Evolutionary conservation across 2,888 invertebrate species (phyloP).

Genomic region (Hoplodrina ambigua): DNA sequence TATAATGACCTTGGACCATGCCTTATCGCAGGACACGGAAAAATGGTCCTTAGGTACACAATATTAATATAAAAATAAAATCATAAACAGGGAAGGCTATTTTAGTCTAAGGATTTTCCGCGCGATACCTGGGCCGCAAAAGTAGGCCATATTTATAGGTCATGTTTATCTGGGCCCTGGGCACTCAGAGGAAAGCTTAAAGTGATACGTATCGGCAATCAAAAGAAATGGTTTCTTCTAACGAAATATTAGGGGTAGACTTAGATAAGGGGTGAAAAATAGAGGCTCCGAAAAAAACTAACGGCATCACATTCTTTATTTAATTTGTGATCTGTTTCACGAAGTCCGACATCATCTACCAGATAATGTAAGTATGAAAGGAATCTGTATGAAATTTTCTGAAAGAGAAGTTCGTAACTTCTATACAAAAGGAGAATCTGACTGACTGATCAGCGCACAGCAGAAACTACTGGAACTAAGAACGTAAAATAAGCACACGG

Average conservation of each 20-base stretch:
- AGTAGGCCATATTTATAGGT: conserved; percentile 19
- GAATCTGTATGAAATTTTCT: neutral
- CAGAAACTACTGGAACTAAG: too few relatives aligned
- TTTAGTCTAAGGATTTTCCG: conserved; percentile 10
- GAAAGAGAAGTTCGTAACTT: neutral
- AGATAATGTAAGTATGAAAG: too few relatives aligned
- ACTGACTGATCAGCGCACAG: too few relatives aligned
- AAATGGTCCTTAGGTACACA: neutral
- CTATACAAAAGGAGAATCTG: too few relatives aligned
- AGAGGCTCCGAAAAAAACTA: neutral
- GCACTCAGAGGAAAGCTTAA: neutral
- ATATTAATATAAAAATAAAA: neutral
- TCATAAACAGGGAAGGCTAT: conserved; percentile 10
- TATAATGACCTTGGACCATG: too few relatives aligned
- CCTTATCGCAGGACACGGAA: neutral
- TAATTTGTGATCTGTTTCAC: neutral
- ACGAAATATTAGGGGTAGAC: neutral
- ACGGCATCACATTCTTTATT: neutral
- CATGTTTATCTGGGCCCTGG: conserved; percentile 6
- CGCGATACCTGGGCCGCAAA: neutral
- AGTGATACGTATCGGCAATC: neutral
- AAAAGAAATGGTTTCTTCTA: neutral
- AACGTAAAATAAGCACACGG: too few relatives aligned
- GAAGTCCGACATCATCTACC: neutral
- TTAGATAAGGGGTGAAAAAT: neutral